Evolutionary conservation across 1,140 invertebrate genomes (phyloP).

Genomic region (Macrocentrus cingulum): DNA sequence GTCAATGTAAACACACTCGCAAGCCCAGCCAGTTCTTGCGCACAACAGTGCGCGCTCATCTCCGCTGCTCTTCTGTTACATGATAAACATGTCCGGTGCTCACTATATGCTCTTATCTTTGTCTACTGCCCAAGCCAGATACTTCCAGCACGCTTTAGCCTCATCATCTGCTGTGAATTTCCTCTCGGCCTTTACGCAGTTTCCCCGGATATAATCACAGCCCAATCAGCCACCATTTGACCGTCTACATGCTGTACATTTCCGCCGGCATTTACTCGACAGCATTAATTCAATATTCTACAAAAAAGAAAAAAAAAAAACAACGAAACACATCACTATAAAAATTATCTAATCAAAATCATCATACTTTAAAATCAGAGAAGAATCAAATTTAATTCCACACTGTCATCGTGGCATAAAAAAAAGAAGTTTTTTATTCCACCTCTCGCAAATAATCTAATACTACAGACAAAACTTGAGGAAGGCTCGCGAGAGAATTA

Average conservation of each 20-base stretch:
- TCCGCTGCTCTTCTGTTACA: background rate
- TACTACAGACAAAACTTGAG: no score
- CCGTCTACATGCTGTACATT: constrained; percentile 1
- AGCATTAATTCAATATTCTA: background rate
- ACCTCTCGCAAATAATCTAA: no score
- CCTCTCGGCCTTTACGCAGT: background rate
- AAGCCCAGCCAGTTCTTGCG: constrained; percentile 27
- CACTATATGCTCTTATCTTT: background rate
- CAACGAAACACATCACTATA: no score
- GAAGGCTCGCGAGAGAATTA: constrained; percentile 16
- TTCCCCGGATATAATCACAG: constrained; percentile 21
- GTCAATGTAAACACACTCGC: constrained; percentile 15
- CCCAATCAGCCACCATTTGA: constrained; percentile 7
- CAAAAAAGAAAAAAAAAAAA: background rate
- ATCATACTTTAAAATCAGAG: no score
- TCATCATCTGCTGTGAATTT: constrained; percentile 12
- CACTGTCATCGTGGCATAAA: no score
- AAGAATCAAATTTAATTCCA: no score
- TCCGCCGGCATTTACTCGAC: background rate
- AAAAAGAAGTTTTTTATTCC: no score
- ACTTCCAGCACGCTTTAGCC: background rate
- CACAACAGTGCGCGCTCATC: background rate
- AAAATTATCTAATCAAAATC: no score
- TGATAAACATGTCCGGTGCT: background rate
- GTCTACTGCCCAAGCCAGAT: background rate